phyloP scores from a whole-genome alignment of 2,113 vertebrate genomes.

The Petroica traversi region DNA sequence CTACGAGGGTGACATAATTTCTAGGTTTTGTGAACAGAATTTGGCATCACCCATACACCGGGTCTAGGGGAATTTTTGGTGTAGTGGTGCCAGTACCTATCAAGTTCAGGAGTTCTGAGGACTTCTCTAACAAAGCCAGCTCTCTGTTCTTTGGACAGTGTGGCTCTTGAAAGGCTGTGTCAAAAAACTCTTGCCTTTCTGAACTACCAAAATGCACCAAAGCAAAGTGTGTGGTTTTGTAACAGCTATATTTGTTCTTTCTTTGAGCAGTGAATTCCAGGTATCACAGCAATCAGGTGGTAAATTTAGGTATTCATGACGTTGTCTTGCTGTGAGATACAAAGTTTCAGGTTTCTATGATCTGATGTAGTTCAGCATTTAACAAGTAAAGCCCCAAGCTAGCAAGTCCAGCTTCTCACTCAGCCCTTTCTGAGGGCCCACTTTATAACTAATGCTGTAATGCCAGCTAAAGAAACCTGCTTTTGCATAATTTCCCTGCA shows the following conservation, averaged over 20 bases:
- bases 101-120: not conserved
- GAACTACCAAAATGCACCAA: not conserved
- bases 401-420: not conserved
- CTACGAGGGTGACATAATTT: conserved; percentile 5
- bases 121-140: not conserved
- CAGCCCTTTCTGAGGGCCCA: not conserved
- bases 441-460: not conserved
- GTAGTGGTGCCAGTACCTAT: not conserved
- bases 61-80: not conserved
- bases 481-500: not conserved
- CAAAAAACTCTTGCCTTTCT: not conserved
- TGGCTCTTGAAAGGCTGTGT: not conserved
- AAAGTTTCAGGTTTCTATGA: not conserved
- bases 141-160: not conserved
- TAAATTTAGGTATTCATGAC: not conserved
- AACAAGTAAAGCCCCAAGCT: not conserved
- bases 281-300: not conserved
- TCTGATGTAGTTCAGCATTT: not conserved
- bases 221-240: not conserved
- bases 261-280: not conserved
- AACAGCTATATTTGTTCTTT: not conserved
- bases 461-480: not conserved
- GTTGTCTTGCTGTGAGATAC: not conserved
- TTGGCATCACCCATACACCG: not conserved
- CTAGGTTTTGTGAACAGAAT: not conserved